Evolutionary conservation across 2,888 invertebrate genomes (phyloP).

Genomic region (Liodrosophila aerea): DNA sequence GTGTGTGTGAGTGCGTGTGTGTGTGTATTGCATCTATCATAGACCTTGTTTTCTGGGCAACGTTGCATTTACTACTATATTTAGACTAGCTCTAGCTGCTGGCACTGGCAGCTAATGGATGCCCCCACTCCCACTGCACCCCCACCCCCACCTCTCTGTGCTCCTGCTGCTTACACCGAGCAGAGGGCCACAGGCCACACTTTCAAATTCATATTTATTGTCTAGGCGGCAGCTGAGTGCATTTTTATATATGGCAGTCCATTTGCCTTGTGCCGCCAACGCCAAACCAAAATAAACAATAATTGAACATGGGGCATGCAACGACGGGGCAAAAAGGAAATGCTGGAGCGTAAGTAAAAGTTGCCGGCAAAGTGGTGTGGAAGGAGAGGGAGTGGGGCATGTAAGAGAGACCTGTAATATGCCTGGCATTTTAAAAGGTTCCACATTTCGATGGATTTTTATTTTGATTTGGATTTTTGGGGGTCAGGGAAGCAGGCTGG

Average conservation of each 20-base stretch:
- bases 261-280: conserved; percentile 57
- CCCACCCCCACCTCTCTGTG: too few relatives aligned
- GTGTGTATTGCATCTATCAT: conserved; percentile 65
- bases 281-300: conserved; percentile 75
- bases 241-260: conserved; percentile 76
- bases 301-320: conserved; percentile 57
- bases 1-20: background rate
- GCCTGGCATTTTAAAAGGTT: conserved; percentile 80
- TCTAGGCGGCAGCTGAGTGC: conserved; percentile 74
- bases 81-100: conserved; percentile 61
- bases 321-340: conserved; percentile 32
- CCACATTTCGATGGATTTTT: conserved; percentile 52
- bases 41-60: too few relatives aligned
- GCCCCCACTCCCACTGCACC: conserved; percentile 30
- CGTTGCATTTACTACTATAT: conserved; percentile 58
- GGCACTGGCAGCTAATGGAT: conserved; percentile 67
- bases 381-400: background rate
- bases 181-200: conserved; percentile 46
- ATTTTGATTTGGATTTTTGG: conserved; percentile 34
- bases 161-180: background rate
- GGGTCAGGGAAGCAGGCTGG: conserved; percentile 54
- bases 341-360: conserved; percentile 44
- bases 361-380: conserved; percentile 14
- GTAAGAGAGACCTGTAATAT: conserved; percentile 56
- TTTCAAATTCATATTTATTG: conserved; percentile 77